Evolutionary conservation across 2,888 invertebrate species (phyloP), one percentile per base, ranked within the genome.

Genomic region (Noctua fimbriata): DNA sequence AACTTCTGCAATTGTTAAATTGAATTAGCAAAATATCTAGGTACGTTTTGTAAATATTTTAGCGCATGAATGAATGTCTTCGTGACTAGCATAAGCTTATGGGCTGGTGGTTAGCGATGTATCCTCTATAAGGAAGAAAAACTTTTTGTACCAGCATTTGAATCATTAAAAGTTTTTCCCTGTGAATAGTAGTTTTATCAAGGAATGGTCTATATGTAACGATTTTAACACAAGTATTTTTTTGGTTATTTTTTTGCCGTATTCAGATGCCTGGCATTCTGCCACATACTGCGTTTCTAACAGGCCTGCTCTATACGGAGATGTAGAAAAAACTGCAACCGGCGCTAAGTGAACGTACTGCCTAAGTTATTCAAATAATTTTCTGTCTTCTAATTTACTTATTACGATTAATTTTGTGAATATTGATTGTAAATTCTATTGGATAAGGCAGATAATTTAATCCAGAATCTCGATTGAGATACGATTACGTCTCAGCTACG

Each of bases 181-280:
- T 28, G n/a, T 18, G 36, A 52, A 36, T 69, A 16, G 41, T 18
- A 69, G 36, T 73, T 69, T 75, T 69, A 66, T 66, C 75, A 72
- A 41, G 55, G n/a, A 78, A 84, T 55, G 60, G 63, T 69, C n/a
- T 65, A 36, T 36, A 70, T 60, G 76, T 60, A 76, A 73, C 66
- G 5, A 75, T 76, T 83, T 79, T 44, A 79, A 74, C 52, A 74
- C n/a, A 55, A 47, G 60, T 9, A 67, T 78, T 74, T 21, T 76
- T 81, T 86, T 79, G 78, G 80, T 77, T 74, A 79, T 79, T 85
- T 86, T 79, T 83, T 81, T 75, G 63, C 63, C 36, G 21, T 71
- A 36, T 75, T 69, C 49, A 71, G 28, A 76, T 79, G 28, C 73
- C 74, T 36, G 18, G 72, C 69, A 83, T 60, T 60, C 60, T 36